Percentiles rank a stretch among this genome's conserved stretches.
These are phyloP conservation scores for Sitta carolinensis DNA, from an alignment of 2,797 vertebrate species.

Conservation along the genomic window DNA sequence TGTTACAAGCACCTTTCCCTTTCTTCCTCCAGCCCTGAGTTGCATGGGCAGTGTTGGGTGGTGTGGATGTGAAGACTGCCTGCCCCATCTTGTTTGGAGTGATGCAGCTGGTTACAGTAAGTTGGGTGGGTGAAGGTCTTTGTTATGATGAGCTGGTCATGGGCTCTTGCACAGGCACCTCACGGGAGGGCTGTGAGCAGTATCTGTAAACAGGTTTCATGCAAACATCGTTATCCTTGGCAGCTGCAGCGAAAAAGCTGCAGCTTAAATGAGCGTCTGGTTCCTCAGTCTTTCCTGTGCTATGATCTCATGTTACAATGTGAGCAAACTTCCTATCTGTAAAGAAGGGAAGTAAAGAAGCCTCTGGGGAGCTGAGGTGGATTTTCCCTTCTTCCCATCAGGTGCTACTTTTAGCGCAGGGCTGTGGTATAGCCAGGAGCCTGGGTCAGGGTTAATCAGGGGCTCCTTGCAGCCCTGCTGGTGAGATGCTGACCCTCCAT, in stretches of 20 bases:
- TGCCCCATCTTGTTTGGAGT: neutral
- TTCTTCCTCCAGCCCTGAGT: fast-evolving
- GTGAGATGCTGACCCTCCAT: neutral
- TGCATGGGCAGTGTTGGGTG: fast-evolving
- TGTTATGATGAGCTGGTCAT: conserved; percentile 24
- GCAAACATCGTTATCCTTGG: conserved; percentile 24
- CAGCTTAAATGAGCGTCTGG: conserved; percentile 1
- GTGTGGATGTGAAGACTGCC: neutral
- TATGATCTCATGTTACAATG: conserved; percentile 60
- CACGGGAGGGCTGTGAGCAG: neutral
- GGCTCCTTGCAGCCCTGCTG: neutral
- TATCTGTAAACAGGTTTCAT: conserved; percentile 33
- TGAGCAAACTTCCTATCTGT: conserved; percentile 62
- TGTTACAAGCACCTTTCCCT: fast-evolving
- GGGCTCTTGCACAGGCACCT: neutral
- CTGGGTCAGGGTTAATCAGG: neutral
- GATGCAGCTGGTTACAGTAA: neutral
- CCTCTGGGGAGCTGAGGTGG: conserved; percentile 44
- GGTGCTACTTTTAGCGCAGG: conserved; percentile 29
- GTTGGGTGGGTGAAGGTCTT: neutral
- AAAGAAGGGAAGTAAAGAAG: conserved; percentile 45
- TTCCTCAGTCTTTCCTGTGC: conserved; percentile 63
- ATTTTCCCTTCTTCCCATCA: conserved; percentile 54
- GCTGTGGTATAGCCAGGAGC: neutral
- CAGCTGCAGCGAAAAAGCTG: conserved; percentile 37